Percentiles rank a stretch among this genome's conserved stretches.
These are phyloP conservation scores for Nasonia oneida DNA, from an alignment of 2,888 invertebrate species.

Conservation along the genomic window DNA sequence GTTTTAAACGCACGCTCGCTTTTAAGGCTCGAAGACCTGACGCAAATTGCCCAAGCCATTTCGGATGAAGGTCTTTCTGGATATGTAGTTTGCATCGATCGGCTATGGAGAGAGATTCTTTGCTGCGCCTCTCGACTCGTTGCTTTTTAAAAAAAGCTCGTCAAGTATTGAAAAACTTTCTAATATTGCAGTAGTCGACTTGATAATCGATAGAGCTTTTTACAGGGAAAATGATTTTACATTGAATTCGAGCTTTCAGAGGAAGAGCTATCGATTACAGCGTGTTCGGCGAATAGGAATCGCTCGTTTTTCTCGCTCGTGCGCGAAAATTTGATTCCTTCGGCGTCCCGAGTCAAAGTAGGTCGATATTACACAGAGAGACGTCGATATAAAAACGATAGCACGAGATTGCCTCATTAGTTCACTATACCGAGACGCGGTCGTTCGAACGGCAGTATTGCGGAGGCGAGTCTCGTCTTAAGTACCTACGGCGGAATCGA, in stretches of 20 bases:
- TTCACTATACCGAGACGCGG: not conserved
- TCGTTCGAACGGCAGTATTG: not conserved
- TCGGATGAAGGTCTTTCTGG: slow-evolving; percentile 25
- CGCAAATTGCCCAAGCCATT: slow-evolving; percentile 46
- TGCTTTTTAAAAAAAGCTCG: not conserved
- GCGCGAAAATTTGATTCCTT: slow-evolving; percentile 40
- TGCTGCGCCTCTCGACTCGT: too few species aligned
- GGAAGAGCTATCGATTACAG: slow-evolving; percentile 2
- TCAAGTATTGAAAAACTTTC: not conserved
- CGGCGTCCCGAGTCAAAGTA: not conserved
- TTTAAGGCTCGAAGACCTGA: not conserved
- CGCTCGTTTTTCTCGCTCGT: slow-evolving; percentile 38
- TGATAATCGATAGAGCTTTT: too few species aligned
- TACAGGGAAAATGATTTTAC: not conserved
- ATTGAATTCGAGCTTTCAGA: not conserved
- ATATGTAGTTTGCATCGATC: slow-evolving; percentile 50
- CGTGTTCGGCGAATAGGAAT: slow-evolving; percentile 17
- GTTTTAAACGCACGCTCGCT: not conserved
- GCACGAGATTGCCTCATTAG: slow-evolving; percentile 40
- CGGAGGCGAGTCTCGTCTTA: not conserved
- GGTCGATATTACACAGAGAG: slow-evolving; percentile 2
- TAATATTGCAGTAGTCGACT: not conserved
- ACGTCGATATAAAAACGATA: slow-evolving; percentile 28
- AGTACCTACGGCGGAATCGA: not conserved
- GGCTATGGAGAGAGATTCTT: not conserved